A percentile compares a stretch with the other conserved stretches of the same genome.
phyloP scores from a whole-genome alignment of 2,797 vertebrate species.

The Micrastur ruficollis region DNA sequence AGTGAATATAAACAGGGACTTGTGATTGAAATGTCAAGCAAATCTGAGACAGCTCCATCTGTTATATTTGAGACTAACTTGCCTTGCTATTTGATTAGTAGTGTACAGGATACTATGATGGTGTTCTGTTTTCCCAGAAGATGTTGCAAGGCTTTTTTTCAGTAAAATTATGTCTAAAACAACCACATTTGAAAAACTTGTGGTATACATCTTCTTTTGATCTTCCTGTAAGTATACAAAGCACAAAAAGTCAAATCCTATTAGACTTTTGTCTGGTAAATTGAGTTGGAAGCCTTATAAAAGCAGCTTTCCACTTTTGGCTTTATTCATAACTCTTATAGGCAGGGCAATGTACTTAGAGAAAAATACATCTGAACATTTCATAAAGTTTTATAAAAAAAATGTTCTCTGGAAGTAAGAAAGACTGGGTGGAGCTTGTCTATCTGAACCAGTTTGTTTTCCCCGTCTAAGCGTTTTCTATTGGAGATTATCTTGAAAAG shows the following conservation, averaged over 20 bases:
- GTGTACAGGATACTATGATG: not conserved
- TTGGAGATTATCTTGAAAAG: not conserved
- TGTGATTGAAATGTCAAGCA: conserved; percentile 7
- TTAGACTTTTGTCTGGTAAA: conserved; percentile 17
- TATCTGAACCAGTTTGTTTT: not conserved
- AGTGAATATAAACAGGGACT: not conserved
- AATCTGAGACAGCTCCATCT: not conserved
- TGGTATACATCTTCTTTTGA: conserved; percentile 10
- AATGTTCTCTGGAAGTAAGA: not conserved
- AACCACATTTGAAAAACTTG: not conserved
- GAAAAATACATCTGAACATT: not conserved
- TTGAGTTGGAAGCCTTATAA: conserved; percentile 2
- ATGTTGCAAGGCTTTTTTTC: not conserved
- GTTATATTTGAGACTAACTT: not conserved
- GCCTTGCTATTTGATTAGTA: not conserved
- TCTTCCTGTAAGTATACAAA: conserved; percentile 4
- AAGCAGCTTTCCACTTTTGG: not conserved
- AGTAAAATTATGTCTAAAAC: not conserved
- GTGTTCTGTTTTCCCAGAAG: not conserved
- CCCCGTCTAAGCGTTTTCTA: not conserved
- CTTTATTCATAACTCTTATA: not conserved
- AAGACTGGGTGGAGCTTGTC: not conserved
- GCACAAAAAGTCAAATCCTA: conserved; percentile 8
- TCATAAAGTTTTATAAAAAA: not conserved
- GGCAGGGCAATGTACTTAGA: not conserved